Conservation (phyloP, 2,113 vertebrate genomes). For the Coturnix japonica region DNA sequence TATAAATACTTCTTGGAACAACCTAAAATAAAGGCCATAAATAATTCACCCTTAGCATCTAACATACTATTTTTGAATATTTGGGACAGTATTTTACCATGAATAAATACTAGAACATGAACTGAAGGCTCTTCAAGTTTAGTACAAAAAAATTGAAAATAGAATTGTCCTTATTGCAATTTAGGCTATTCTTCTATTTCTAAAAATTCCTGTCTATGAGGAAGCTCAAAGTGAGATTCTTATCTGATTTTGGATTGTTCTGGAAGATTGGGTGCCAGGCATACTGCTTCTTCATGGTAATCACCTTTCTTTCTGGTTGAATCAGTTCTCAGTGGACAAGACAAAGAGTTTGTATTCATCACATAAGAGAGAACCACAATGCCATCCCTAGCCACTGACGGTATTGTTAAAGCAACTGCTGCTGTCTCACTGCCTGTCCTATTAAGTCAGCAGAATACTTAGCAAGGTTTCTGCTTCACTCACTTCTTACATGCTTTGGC, state of each 20-base stretch:
- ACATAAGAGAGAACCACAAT: not conserved
- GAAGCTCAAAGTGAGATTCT: not conserved
- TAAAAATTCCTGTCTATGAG: not conserved
- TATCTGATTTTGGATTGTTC: not conserved
- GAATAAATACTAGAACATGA: not conserved
- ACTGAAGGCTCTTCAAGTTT: not conserved
- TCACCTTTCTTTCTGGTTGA: not conserved
- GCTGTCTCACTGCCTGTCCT: not conserved
- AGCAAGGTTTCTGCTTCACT: not conserved
- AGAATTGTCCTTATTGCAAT: not conserved
- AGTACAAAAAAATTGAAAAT: not conserved
- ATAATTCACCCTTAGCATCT: not conserved
- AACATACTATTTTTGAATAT: not conserved
- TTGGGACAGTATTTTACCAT: not conserved
- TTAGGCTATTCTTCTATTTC: not conserved
- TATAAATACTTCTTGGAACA: not conserved
- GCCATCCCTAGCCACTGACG: not conserved
- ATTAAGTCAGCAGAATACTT: not conserved
- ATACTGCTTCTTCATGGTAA: not conserved
- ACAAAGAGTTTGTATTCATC: not conserved
- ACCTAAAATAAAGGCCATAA: slow-evolving; percentile 2
- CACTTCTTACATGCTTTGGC: not conserved
- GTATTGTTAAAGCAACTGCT: not conserved
- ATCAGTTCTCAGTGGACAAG: not conserved
- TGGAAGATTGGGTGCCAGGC: not conserved